Conservation (phyloP, 35 echinoderm and acorn worm species). For the Eucidaris tribuloides region DNA sequence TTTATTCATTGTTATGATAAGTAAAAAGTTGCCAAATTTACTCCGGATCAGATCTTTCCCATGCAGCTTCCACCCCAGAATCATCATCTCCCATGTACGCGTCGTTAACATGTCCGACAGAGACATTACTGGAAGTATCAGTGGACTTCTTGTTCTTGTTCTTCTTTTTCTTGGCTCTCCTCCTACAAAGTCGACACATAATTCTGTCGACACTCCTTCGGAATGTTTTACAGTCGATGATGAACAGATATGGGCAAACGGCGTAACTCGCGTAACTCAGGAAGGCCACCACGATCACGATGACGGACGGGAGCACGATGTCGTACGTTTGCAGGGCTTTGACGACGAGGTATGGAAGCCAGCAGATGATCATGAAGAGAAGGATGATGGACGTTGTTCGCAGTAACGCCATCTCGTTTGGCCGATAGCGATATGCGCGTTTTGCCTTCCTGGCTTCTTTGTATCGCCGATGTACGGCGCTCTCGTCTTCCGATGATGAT, state of each 20-base stretch:
- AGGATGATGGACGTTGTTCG: constrained; percentile 10
- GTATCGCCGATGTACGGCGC: constrained; percentile 37
- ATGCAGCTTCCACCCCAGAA: background rate
- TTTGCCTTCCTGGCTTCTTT: constrained; percentile 28
- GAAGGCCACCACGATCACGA: constrained; percentile 29
- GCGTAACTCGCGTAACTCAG: constrained; percentile 25
- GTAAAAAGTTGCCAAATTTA: no score
- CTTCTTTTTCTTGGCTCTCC: background rate
- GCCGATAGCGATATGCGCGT: constrained; percentile 37
- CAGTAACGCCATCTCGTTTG: constrained; percentile 40
- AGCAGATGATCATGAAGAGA: constrained; percentile 11
- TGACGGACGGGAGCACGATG: background rate
- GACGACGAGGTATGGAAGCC: constrained; percentile 44
- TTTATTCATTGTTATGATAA: no score
- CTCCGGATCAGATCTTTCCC: no score
- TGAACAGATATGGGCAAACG: constrained; percentile 4
- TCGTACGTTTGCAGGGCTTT: constrained; percentile 29
- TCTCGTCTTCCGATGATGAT: constrained; percentile 44
- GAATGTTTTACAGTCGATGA: constrained; percentile 16
- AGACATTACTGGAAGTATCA: background rate
- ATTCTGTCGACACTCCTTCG: background rate
- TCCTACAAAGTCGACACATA: background rate
- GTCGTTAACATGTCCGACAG: background rate
- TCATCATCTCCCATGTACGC: background rate
- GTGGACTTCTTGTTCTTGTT: background rate